Base-by-base conservation (phyloP, 1,140 invertebrate species). In the Megathymus violae region DNA sequence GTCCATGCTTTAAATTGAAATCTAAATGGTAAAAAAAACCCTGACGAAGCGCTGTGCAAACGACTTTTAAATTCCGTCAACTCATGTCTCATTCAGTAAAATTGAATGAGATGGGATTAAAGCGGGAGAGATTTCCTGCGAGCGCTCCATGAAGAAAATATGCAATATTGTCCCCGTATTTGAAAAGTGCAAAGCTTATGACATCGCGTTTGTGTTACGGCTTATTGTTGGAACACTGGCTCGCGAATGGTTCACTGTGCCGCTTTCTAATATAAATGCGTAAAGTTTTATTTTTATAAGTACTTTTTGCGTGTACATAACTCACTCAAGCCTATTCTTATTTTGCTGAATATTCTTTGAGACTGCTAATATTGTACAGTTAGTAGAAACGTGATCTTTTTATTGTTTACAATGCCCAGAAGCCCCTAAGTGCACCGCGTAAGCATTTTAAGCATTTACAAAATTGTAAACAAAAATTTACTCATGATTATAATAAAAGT, bases 141-240 rank as follows among this genome's bases (percentile, higher is more conserved):
- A 14, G 40, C 52, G 44, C 40, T 25, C 40, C 52, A 11, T 27
- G 41, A 17, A 46, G 41, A 46, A 46, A 58, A 58, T 58, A 44
- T 58, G 27, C 43, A 19, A 58, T 58, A 46, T 58, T 58, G 54
- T 58, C 27, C 54, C 41, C 22, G 52, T 43, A 31, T 58, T 58
- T 58, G 25, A 58, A 58, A 58, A 58, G 41, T 58, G 54, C 52
- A 58, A 58, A 58, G 52, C 52, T 58, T 58, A 44, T 56, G 52
- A 44, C 48, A 51, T 51, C 48, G 31, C 27, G 40, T 44, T 56
- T 44, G 52, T 36, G 11, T 27, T 50, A 40, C 41, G 41, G 52
- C 34, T 56, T 56, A 56, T 44, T 56, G 40, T 56, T 27, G 51
- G 36, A 27, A 54, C 43, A 54, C 43, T 25, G 13, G 14, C 17